phyloP scores from a whole-genome alignment of 2,797 vertebrate genomes.

The Pseudochromis fuscus region DNA sequence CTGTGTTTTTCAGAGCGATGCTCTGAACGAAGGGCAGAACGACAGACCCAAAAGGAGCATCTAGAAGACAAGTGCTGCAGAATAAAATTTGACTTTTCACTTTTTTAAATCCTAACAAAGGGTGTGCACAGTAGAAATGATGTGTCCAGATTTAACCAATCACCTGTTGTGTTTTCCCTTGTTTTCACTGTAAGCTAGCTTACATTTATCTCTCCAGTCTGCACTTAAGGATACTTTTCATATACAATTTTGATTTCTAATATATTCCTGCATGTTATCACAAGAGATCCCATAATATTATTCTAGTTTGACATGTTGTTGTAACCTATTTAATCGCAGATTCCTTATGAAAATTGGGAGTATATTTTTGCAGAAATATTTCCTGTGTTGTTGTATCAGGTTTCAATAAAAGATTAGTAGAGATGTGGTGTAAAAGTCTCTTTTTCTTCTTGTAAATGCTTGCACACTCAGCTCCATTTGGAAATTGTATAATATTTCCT shows the following conservation, averaged over 20 bases:
- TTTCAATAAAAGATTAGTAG: constrained; percentile 73
- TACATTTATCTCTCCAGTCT: constrained; percentile 46
- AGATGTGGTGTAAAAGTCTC: constrained; percentile 37
- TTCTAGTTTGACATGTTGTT: constrained; percentile 65
- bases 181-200: constrained; percentile 57
- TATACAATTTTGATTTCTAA: constrained; percentile 71
- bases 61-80: constrained; percentile 31
- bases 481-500: constrained; percentile 43
- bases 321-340: constrained; percentile 79
- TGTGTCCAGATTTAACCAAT: constrained; percentile 5
- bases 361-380: constrained; percentile 82
- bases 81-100: constrained; percentile 21
- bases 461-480: constrained; percentile 34
- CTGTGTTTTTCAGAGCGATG: constrained; percentile 70
- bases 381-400: constrained; percentile 67
- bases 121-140: constrained; percentile 7
- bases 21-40: constrained; percentile 49
- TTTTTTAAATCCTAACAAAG: constrained; percentile 5
- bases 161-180: constrained; percentile 23
- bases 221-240: constrained; percentile 52
- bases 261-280: constrained; percentile 78
- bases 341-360: constrained; percentile 69
- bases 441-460: no score
- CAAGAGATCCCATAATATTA: constrained; percentile 59
- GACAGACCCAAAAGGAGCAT: constrained; percentile 58